Base-by-base conservation (phyloP, 1,140 invertebrate species). In the Luehdorfia chinensis region DNA sequence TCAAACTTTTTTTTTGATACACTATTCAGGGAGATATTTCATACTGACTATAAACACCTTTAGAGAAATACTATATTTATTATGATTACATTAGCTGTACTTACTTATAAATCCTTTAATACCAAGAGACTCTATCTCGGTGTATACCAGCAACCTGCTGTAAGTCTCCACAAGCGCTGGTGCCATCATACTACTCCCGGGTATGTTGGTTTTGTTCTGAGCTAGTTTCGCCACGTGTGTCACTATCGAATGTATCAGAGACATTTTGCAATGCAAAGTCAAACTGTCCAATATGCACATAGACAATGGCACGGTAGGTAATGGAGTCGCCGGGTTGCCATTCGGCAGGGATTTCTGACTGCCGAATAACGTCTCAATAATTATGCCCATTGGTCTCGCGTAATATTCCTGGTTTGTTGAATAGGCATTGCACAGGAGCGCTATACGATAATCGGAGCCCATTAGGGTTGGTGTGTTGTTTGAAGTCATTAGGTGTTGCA, bases 251-350 rank as follows among this genome's bases (percentile, higher is more conserved):
- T 98, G 97, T 46, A 98, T 98, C n/a, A 99, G 84, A 53, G 95
- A 97, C 97, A 99, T 98, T 83, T 98, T 98, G 0, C 96, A 96
- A 79, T 98, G 97, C 6, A 98, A 94, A 0, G 97, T 98, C 8
- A 98, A 79, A n/a, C 96, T 97, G 75, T 99, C 97, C 1, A 98
- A 80, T 11, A 98, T 92, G 15, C 93, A 94, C 93, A 98, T 97
- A 0, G 95, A 94, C 7, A 98, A 85, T 0, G 97, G 97, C 8
- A 93, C 92, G 0, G 93, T 96, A 4, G 94, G 93, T 13, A 87
- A 55, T 1, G 77, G 80, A 7, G 87, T 80, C 2, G 84, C 47
- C 5, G 83, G 83, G 34, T 92, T 92, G 6, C 77, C 78, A 43
- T 87, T 88, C 2, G 87, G 76, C 9, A 88, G 62, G 0, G 88